Percentiles rank a stretch among this genome's conserved stretches.
Conservation (phyloP, 2,113 vertebrate genomes). For the Lanius collurio region DNA sequence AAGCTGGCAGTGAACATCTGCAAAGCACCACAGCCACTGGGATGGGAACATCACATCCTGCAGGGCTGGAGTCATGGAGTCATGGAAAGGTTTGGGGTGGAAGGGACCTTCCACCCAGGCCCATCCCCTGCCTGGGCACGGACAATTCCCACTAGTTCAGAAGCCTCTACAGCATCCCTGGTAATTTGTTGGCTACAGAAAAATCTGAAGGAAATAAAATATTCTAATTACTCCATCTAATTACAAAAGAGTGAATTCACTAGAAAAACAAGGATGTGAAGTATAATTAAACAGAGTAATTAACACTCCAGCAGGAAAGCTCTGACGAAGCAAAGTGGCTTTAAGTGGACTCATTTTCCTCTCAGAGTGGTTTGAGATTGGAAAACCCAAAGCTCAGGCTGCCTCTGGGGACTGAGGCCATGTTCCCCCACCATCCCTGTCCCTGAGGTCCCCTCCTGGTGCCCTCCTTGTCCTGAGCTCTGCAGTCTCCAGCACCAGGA, state of each 20-base stretch:
- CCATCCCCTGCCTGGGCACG: not conserved
- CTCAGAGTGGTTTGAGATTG: not conserved
- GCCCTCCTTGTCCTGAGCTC: accelerated
- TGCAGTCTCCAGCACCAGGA: not conserved
- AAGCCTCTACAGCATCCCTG: not conserved
- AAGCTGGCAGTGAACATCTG: accelerated
- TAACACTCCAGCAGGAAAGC: not conserved
- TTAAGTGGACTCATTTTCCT: not conserved
- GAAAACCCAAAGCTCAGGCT: not conserved
- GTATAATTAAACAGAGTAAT: not conserved
- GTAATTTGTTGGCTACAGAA: not conserved
- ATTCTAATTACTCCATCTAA: not conserved
- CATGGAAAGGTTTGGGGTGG: not conserved
- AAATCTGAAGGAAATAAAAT: not conserved
- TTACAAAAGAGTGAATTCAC: not conserved
- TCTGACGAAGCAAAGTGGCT: not conserved
- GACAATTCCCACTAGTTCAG: not conserved
- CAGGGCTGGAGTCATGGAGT: not conserved
- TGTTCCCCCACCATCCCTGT: accelerated
- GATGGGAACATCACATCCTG: accelerated
- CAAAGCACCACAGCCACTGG: not conserved
- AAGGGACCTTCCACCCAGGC: not conserved
- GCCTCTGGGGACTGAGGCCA: not conserved
- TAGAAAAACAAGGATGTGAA: not conserved
- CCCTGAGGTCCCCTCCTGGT: accelerated